These are phyloP conservation scores for Hylaeus volcanicus DNA, from an alignment of 1,140 invertebrate species.

Conservation along the genomic window DNA sequence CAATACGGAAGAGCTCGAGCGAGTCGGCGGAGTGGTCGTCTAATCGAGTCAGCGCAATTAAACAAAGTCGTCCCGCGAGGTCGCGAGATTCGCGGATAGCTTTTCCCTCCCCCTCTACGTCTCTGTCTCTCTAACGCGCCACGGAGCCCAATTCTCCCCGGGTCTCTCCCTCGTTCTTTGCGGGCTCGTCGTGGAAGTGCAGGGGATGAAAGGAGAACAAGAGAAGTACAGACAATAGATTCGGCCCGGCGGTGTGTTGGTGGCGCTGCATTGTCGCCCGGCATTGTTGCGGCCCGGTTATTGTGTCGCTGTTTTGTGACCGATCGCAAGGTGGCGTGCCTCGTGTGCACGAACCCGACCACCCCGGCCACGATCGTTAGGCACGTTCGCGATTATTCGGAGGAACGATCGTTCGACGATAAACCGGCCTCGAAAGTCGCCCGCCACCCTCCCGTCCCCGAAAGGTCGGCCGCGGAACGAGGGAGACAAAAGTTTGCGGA, in stretches of 20 bases:
- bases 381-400: conserved; percentile 72
- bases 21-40: conserved; percentile 23
- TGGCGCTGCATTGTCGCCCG: conserved; percentile 74
- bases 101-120: conserved; percentile 38
- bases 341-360: conserved; percentile 64
- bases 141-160: conserved; percentile 44
- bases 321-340: conserved; percentile 74
- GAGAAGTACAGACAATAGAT: conserved; percentile 78
- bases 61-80: conserved; percentile 62
- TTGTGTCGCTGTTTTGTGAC: conserved; percentile 78
- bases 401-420: conserved; percentile 65
- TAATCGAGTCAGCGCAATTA: conserved; percentile 65
- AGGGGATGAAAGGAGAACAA: conserved; percentile 77
- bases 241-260: conserved; percentile 73
- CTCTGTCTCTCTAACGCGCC: not conserved
- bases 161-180: conserved; percentile 49
- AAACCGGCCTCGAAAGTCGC: conserved; percentile 61
- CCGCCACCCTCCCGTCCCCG: conserved; percentile 1
- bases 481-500: conserved; percentile 43
- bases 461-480: conserved; percentile 36
- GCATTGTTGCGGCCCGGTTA: conserved; percentile 77
- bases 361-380: conserved; percentile 70
- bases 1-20: conserved; percentile 9
- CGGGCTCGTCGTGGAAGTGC: conserved; percentile 69
- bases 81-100: conserved; percentile 62